Evolutionary conservation across 2,113 vertebrate species (phyloP).

Genomic region (Cyprinodon brontotheroides): DNA sequence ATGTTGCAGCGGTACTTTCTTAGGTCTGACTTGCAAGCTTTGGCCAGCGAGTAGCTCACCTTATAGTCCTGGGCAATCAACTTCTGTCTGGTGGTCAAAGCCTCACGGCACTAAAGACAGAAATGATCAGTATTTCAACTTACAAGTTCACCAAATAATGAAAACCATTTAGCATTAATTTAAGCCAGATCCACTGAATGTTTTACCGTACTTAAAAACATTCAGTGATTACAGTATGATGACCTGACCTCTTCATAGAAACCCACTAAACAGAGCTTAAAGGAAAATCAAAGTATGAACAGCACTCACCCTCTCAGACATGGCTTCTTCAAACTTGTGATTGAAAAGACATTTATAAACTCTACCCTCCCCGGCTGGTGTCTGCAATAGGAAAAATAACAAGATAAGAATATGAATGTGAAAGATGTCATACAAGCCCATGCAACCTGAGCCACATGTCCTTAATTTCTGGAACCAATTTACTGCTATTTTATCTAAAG

Average conservation of each 20-base stretch:
- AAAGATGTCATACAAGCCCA: too few relatives aligned
- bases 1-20: constrained; percentile 93
- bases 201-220: background rate
- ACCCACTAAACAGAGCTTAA: background rate
- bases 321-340: constrained; percentile 98
- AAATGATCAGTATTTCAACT: background rate
- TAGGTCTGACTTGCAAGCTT: constrained; percentile 94
- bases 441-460: too few relatives aligned
- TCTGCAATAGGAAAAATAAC: constrained; percentile 55
- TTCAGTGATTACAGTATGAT: background rate
- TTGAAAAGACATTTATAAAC: constrained; percentile 99
- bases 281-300: background rate
- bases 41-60: constrained; percentile 95
- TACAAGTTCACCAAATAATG: background rate
- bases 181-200: background rate
- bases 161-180: background rate
- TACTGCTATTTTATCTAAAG: too few relatives aligned
- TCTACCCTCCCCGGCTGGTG: constrained; percentile 91
- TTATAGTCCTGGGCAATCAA: constrained; percentile 97
- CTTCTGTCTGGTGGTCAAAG: constrained; percentile 93
- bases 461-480: too few relatives aligned
- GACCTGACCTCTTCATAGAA: background rate
- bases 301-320: constrained; percentile 83
- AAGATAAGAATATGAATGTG: too few relatives aligned
- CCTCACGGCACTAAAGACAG: constrained; percentile 87